These are phyloP conservation scores for Asarcornis scutulata DNA, from an alignment of 2,113 vertebrate species.

Conservation along the genomic window DNA sequence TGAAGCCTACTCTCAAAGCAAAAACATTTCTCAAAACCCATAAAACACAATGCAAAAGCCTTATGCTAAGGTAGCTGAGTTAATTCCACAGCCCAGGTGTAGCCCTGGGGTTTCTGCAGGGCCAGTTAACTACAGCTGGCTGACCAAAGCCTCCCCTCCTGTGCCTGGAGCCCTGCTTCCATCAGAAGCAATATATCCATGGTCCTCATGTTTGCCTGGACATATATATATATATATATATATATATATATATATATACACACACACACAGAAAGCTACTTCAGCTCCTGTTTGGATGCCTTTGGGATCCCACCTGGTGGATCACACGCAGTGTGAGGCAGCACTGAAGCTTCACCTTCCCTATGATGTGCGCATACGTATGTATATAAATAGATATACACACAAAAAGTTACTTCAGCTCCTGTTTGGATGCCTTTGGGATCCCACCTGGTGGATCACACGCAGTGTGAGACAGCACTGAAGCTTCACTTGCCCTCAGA, in stretches of 20 bases:
- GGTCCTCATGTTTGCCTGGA: not conserved
- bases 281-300: fast-evolving
- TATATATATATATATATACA: not conserved
- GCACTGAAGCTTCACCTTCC: not conserved
- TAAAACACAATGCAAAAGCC: not conserved
- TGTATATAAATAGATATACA: no score
- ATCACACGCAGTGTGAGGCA: fast-evolving
- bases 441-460: no score
- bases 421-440: no score
- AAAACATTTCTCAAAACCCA: not conserved
- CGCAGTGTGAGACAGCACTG: no score
- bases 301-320: no score
- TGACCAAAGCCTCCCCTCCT: not conserved
- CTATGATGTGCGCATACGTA: no score
- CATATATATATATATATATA: not conserved
- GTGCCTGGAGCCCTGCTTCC: not conserved
- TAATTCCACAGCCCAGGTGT: not conserved
- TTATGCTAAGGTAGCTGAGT: not conserved
- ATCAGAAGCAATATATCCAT: fast-evolving
- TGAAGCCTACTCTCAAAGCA: not conserved
- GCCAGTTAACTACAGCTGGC: fast-evolving
- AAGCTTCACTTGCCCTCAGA: not conserved
- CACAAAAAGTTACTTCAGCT: no score
- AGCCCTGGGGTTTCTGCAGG: not conserved
- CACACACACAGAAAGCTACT: fast-evolving